Conservation (phyloP, 2,113 vertebrate genomes). For the Pelmatolapia mariae region DNA sequence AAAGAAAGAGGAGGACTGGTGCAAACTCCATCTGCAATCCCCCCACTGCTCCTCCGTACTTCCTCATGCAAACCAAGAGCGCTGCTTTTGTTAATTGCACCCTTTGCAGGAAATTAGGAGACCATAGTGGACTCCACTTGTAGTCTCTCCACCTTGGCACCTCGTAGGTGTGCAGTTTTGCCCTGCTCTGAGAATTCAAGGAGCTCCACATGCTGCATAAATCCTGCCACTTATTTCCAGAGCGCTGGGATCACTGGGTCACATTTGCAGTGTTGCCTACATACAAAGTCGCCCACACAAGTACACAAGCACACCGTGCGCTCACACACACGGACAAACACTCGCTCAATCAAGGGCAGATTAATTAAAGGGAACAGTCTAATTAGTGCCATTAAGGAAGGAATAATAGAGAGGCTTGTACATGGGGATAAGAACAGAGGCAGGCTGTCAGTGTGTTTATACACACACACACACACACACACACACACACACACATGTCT, state of each 20-base stretch:
- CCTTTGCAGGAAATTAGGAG: constrained; percentile 31
- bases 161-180: neutral
- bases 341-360: constrained; percentile 56
- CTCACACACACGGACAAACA: constrained; percentile 8
- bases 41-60: neutral
- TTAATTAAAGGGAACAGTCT: constrained; percentile 70
- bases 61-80: neutral
- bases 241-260: constrained; percentile 1
- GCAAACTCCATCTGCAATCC: neutral
- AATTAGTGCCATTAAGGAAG: constrained; percentile 67
- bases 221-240: constrained; percentile 10
- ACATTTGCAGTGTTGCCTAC: neutral
- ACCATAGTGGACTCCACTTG: constrained; percentile 37
- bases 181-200: neutral
- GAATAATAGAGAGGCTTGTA: constrained; percentile 54
- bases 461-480: constrained; percentile 3
- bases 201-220: neutral
- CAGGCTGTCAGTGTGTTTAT: constrained; percentile 40
- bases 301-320: neutral
- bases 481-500: constrained; percentile 7
- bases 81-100: constrained; percentile 21
- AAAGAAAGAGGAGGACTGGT: neutral
- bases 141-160: constrained; percentile 28
- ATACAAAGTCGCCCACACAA: neutral
- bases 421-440: constrained; percentile 16